Evolutionary conservation across 2,888 invertebrate genomes (phyloP).

Genomic region (Drosophila atripex): DNA sequence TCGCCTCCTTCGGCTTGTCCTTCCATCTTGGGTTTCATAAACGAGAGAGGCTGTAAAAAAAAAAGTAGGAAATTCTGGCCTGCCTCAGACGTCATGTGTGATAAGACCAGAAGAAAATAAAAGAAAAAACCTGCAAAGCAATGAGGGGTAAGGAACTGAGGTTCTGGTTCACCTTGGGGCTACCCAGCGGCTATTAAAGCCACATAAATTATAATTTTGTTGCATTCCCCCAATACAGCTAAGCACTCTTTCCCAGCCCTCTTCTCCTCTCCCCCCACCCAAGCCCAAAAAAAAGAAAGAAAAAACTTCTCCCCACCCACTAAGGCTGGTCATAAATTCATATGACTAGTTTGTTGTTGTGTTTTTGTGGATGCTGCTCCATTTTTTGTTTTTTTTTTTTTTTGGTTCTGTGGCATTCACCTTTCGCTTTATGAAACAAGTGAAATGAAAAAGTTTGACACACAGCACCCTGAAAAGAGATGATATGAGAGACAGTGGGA

Average conservation of each 20-base stretch:
- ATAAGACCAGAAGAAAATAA: slow-evolving; percentile 45
- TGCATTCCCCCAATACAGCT: slow-evolving; percentile 53
- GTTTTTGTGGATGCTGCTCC: slow-evolving; percentile 22
- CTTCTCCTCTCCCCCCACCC: slow-evolving; percentile 40
- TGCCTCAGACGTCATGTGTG: slow-evolving; percentile 48
- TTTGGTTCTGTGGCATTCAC: slow-evolving; percentile 23
- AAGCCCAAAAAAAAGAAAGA: background rate
- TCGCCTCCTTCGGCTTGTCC: slow-evolving; percentile 18
- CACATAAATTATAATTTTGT: slow-evolving; percentile 81
- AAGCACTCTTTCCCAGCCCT: slow-evolving; percentile 2
- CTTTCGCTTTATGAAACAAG: slow-evolving; percentile 23
- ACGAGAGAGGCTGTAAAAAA: slow-evolving; percentile 17
- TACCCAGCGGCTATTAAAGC: slow-evolving; percentile 74
- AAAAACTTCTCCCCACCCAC: slow-evolving; percentile 31
- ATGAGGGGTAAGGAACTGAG: slow-evolving; percentile 10
- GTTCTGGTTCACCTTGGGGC: slow-evolving; percentile 37
- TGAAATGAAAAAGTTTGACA: slow-evolving; percentile 70
- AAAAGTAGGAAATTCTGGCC: slow-evolving; percentile 47
- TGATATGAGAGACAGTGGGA: slow-evolving; percentile 11
- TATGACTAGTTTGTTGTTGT: slow-evolving; percentile 68
- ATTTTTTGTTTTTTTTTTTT: slow-evolving; percentile 55
- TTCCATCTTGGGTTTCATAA: slow-evolving; percentile 25
- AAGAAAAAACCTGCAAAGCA: background rate
- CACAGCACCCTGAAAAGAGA: slow-evolving; percentile 28
- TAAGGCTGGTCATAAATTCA: slow-evolving; percentile 68